A percentile compares a stretch with the other conserved stretches of the same genome.
phyloP scores from a whole-genome alignment of 2,113 vertebrate species.

The Girardinichthys multiradiatus region DNA sequence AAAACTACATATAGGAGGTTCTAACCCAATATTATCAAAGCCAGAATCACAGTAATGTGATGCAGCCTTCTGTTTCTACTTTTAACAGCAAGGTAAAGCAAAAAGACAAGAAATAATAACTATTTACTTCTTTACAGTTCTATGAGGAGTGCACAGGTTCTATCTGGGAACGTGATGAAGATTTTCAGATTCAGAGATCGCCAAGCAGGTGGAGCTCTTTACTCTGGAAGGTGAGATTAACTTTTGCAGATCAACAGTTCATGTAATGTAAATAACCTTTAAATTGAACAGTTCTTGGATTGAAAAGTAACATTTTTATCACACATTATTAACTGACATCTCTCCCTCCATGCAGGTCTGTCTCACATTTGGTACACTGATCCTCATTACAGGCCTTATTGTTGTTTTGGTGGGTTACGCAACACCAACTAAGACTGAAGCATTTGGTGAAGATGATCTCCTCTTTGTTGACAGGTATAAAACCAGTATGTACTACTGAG shows the following conservation, averaged over 20 bases:
- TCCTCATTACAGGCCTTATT: slow-evolving; percentile 88
- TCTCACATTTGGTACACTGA: slow-evolving; percentile 88
- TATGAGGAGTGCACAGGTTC: slow-evolving; percentile 99
- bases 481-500: not conserved
- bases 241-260: not conserved
- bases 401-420: slow-evolving; percentile 92
- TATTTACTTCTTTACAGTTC: slow-evolving; percentile 78
- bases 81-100: not conserved
- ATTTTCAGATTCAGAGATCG: slow-evolving; percentile 99
- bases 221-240: slow-evolving; percentile 93
- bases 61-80: not conserved
- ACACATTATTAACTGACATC: not conserved
- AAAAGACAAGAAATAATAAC: not conserved
- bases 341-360: slow-evolving; percentile 83
- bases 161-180: slow-evolving; percentile 97
- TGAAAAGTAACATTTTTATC: not conserved
- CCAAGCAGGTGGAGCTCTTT: slow-evolving; percentile 95
- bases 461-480: slow-evolving; percentile 88
- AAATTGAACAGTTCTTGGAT: not conserved
- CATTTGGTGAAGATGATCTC: slow-evolving; percentile 93
- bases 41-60: not conserved
- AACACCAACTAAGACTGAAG: slow-evolving; percentile 90
- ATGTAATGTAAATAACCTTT: not conserved
- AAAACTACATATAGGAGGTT: not conserved
- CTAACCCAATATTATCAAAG: not conserved